phyloP scores from a whole-genome alignment of 23 tunicate genomes.

The Corella eumyota region DNA sequence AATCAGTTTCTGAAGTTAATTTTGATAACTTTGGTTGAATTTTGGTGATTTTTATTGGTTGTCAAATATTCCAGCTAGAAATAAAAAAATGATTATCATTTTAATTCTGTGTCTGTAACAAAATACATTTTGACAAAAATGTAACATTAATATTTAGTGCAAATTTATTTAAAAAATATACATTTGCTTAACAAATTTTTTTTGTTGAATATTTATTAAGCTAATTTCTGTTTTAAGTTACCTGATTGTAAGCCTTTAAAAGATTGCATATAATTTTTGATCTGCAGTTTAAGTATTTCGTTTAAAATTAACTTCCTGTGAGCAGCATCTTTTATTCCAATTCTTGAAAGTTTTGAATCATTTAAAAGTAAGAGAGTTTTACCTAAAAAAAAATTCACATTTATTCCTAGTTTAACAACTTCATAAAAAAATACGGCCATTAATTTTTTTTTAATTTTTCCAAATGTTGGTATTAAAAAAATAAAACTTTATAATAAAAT shows the following conservation, averaged over 20 bases:
- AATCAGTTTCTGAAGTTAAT: no score
- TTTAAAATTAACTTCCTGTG: slow-evolving; percentile 33
- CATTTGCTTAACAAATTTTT: no score
- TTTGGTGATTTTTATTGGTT: slow-evolving; percentile 14
- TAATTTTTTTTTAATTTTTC: no score
- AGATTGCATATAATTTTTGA: slow-evolving; percentile 88
- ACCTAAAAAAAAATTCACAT: slow-evolving; percentile 24
- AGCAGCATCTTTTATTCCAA: slow-evolving; percentile 41
- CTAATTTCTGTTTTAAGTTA: no score
- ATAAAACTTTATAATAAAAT: background rate
- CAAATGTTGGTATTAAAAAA: no score
- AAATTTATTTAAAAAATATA: no score
- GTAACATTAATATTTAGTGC: background rate
- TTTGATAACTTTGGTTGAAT: no score
- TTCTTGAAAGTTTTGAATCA: slow-evolving; percentile 52
- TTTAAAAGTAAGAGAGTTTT: slow-evolving; percentile 55
- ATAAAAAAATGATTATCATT: background rate
- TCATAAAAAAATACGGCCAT: no score
- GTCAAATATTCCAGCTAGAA: slow-evolving; percentile 25
- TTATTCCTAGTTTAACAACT: no score
- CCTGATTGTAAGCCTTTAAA: slow-evolving; percentile 65
- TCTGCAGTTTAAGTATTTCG: slow-evolving; percentile 62
- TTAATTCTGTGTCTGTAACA: background rate
- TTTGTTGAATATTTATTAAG: no score
- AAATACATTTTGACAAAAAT: background rate